Evolutionary conservation across 2,113 vertebrate genomes (phyloP).

Genomic region (Lophura nycthemera): DNA sequence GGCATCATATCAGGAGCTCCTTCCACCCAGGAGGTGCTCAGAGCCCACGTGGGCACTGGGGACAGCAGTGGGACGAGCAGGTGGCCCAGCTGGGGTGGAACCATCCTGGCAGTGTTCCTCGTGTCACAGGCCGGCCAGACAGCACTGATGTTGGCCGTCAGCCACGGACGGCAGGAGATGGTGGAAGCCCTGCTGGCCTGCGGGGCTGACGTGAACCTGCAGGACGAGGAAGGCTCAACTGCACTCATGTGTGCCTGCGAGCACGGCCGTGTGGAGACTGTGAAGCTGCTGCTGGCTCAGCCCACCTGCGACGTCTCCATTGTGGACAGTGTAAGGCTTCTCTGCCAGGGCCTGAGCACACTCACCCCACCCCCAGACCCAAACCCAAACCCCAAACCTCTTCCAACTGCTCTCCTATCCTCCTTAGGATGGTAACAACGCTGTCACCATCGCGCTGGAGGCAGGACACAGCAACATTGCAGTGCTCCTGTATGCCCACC

Average conservation of each 20-base stretch:
- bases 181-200: conserved; percentile 87
- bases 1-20: not conserved
- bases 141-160: conserved; percentile 92
- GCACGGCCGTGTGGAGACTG: conserved; percentile 88
- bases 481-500: conserved; percentile 86
- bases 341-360: fast-evolving
- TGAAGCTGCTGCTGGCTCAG: conserved; percentile 88
- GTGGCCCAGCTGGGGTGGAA: fast-evolving
- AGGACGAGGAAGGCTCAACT: conserved; percentile 94
- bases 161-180: conserved; percentile 92
- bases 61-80: fast-evolving
- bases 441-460: conserved; percentile 90
- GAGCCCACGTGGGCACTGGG: fast-evolving
- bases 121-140: conserved; percentile 90
- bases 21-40: not conserved
- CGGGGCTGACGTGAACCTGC: conserved; percentile 86
- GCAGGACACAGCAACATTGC: conserved; percentile 92
- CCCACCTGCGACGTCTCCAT: conserved; percentile 86
- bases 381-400: fast-evolving
- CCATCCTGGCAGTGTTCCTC: not conserved
- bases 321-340: conserved; percentile 85
- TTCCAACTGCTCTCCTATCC: not conserved
- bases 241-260: conserved; percentile 96
- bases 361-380: fast-evolving
- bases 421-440: conserved; percentile 92